Evolutionary conservation across 1,140 invertebrate genomes (phyloP), one percentile per base, ranked within the genome.

Genomic region (Leptonema lineaticorne): DNA sequence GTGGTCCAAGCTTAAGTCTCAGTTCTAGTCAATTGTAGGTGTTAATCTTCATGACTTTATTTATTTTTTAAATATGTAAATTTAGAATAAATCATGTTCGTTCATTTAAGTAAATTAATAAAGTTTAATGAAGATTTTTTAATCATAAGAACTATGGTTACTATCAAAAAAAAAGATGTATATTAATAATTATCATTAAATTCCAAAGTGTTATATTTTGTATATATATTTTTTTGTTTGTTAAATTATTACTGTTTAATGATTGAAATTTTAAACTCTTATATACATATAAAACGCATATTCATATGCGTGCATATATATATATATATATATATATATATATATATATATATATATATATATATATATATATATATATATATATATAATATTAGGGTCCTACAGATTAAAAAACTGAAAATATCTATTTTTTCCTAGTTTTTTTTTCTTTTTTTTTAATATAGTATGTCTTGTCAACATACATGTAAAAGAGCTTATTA

Each of bases 1-100:
- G 50, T 53, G 50, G 50, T 53, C 50, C 50, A 53, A 53, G 20
- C 50, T 53, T 53, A 53, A 53, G 50, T 53, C 50, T 53, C 50
- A 53, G 50, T 53, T 53, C 50, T 53, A 53, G 50, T 53, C 50
- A 53, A 53, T 53, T 53, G 50, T 53, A 53, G 50, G 9, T 53
- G 50, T 53, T 53, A 53, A 53, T 24, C 5, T 53, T 26, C 22
- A n/a, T 7, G 14, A 26, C 50, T 7, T 53, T 22, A 53, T 53
- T 53, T 1, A 8, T 53, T 53, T 41, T 41, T 41, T 41, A 41
- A 4, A 14, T 41, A 4, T 41, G 2, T 41, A 41, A 14, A 11
- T 41, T 4, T 41, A 41, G 37, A 41, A 41, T 41, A 41, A 41
- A 41, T 16, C 37, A 3, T 41, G n/a, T 45, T 14, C 37, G 16